Percentiles rank a stretch among this genome's conserved stretches.
phyloP scores from a whole-genome alignment of 2,888 invertebrate genomes.

The Papilio elwesi region DNA sequence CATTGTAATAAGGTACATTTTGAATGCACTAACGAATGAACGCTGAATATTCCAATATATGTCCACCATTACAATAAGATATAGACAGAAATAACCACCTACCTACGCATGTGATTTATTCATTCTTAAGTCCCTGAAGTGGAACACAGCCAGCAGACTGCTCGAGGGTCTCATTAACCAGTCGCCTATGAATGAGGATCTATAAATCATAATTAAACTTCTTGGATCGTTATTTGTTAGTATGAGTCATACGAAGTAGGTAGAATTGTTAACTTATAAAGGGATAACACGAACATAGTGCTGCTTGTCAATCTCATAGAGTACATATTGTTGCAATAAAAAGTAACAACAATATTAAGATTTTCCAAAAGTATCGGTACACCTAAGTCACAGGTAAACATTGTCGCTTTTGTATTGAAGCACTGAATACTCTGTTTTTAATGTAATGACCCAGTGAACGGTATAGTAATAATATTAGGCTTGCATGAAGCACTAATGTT shows the following conservation, averaged over 20 bases:
- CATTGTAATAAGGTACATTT: conserved; percentile 2
- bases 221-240: not conserved
- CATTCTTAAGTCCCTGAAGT: conserved; percentile 34
- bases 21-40: not conserved
- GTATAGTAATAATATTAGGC: too few species aligned
- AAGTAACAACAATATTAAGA: too few species aligned
- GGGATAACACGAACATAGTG: not conserved
- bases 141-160: conserved; percentile 19
- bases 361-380: too few species aligned
- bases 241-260: conserved; percentile 16
- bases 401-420: too few species aligned
- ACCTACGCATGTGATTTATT: conserved; percentile 37
- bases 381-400: too few species aligned
- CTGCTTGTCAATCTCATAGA: not conserved
- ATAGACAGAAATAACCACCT: conserved; percentile 30
- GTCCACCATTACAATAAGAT: conserved; percentile 1
- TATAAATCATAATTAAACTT: conserved; percentile 35
- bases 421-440: too few species aligned
- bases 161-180: conserved; percentile 29
- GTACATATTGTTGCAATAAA: too few species aligned
- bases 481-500: too few species aligned
- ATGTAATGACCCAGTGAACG: too few species aligned
- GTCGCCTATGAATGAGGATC: conserved; percentile 23
- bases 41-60: conserved; percentile 20
- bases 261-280: not conserved